Conservation (phyloP, 2,888 invertebrate genomes). For the Ptilodon capucinus region DNA sequence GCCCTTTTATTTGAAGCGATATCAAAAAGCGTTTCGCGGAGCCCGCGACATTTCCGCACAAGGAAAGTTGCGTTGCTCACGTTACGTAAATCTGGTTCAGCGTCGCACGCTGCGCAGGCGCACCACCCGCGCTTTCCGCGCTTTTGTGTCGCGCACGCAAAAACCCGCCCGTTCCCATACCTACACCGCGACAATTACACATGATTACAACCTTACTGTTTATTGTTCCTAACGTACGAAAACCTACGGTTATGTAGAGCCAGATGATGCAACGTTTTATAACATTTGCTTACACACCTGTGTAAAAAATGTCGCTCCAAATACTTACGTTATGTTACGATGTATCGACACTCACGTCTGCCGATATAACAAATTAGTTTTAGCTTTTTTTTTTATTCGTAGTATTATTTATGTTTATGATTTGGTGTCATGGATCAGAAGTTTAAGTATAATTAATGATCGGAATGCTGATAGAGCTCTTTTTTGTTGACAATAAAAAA, state of each 20-base stretch:
- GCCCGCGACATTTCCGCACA: slow-evolving; percentile 39
- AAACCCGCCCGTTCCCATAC: slow-evolving; percentile 65
- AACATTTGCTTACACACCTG: slow-evolving; percentile 38
- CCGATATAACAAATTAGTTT: neutral
- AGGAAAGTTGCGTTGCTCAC: slow-evolving; percentile 55
- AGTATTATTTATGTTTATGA: slow-evolving; percentile 7
- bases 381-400: slow-evolving; percentile 11
- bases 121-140: slow-evolving; percentile 53
- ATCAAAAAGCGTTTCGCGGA: slow-evolving; percentile 21
- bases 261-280: slow-evolving; percentile 48
- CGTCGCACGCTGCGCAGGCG: slow-evolving; percentile 13
- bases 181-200: slow-evolving; percentile 59
- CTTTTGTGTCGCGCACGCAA: slow-evolving; percentile 50
- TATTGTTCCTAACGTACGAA: slow-evolving; percentile 62
- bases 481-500: slow-evolving; percentile 10
- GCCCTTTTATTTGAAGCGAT: neutral
- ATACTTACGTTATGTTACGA: slow-evolving; percentile 28
- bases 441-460: slow-evolving; percentile 10
- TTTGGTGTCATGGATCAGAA: slow-evolving; percentile 7
- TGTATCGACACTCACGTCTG: neutral
- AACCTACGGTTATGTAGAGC: slow-evolving; percentile 55
- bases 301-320: slow-evolving; percentile 36
- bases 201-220: slow-evolving; percentile 57
- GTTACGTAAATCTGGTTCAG: slow-evolving; percentile 73
- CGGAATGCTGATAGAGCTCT: slow-evolving; percentile 7